A percentile compares a stretch with the other conserved stretches of the same genome.
These are phyloP conservation scores for Eleginops maclovinus DNA, from an alignment of 2,113 vertebrate species.

Conservation along the genomic window DNA sequence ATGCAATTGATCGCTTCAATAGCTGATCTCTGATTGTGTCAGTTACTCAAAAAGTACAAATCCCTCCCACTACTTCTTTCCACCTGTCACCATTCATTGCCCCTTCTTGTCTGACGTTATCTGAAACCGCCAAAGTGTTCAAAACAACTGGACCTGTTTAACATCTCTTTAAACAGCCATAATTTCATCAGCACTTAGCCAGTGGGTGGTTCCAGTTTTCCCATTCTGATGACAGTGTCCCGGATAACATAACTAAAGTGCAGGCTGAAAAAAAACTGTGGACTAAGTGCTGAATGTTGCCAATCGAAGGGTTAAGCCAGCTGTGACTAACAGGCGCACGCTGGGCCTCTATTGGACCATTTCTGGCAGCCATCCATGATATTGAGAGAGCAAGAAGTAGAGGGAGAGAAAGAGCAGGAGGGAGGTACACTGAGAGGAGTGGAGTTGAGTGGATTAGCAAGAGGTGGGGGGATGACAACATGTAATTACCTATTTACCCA, in stretches of 20 bases:
- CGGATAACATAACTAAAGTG: slow-evolving; percentile 31
- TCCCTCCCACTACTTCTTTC: slow-evolving; percentile 11
- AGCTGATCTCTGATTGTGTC: slow-evolving; percentile 45
- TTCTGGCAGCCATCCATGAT: slow-evolving; percentile 73
- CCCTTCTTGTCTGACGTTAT: slow-evolving; percentile 23
- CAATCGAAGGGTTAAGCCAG: slow-evolving; percentile 73
- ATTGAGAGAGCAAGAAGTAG: slow-evolving; percentile 52
- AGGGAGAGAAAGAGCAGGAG: slow-evolving; percentile 6
- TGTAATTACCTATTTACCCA: slow-evolving; percentile 82
- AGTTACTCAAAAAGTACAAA: slow-evolving; percentile 48
- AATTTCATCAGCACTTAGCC: slow-evolving; percentile 42
- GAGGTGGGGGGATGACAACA: slow-evolving; percentile 74
- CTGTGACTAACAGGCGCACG: slow-evolving; percentile 74
- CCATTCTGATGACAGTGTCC: slow-evolving; percentile 44
- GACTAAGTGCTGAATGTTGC: slow-evolving; percentile 56
- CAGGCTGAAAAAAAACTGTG: slow-evolving; percentile 32
- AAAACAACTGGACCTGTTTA: slow-evolving; percentile 28
- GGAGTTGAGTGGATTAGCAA: slow-evolving; percentile 77
- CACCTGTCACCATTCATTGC: slow-evolving; percentile 35
- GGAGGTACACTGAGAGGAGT: slow-evolving; percentile 31
- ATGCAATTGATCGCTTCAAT: slow-evolving; percentile 63
- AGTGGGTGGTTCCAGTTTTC: slow-evolving; percentile 39
- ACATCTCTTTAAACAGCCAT: slow-evolving; percentile 20
- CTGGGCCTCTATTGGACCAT: slow-evolving; percentile 66
- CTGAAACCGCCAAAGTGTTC: slow-evolving; percentile 13